Conservation (phyloP, 2,888 invertebrate species). For the Tachina fera region DNA sequence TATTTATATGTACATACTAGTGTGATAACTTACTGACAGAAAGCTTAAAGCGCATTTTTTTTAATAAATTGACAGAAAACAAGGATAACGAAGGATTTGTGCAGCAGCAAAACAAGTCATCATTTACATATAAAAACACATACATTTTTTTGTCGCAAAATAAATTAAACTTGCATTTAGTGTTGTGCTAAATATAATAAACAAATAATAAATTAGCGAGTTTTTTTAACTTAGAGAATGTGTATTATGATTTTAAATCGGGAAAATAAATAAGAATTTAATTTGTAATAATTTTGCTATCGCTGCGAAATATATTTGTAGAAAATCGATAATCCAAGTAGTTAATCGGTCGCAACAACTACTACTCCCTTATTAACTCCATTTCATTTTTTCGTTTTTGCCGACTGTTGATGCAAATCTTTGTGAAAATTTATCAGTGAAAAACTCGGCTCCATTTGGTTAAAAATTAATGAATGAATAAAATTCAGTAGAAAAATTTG, state of each 20-base stretch:
- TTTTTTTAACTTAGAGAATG: background rate
- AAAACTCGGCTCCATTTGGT: background rate
- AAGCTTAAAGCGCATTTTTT: slow-evolving; percentile 40
- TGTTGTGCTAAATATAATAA: slow-evolving; percentile 52
- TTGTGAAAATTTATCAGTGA: slow-evolving; percentile 8
- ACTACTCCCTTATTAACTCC: slow-evolving; percentile 36
- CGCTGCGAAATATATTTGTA: background rate
- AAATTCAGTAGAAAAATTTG: background rate
- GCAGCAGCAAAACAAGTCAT: slow-evolving; percentile 49
- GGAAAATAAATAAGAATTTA: background rate
- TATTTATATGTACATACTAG: background rate
- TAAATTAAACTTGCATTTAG: slow-evolving; percentile 51
- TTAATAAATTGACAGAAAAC: slow-evolving; percentile 27
- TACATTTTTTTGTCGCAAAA: slow-evolving; percentile 38
- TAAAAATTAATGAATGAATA: slow-evolving; percentile 1
- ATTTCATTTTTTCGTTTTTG: slow-evolving; percentile 21
- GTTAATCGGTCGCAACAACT: slow-evolving; percentile 23
- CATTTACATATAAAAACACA: slow-evolving; percentile 48
- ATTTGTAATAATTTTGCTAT: background rate
- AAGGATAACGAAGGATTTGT: slow-evolving; percentile 59
- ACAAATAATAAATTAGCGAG: slow-evolving; percentile 3
- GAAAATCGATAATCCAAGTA: slow-evolving; percentile 39
- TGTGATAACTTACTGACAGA: background rate
- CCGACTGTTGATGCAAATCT: slow-evolving; percentile 42
- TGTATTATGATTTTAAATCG: slow-evolving; percentile 1